Evolutionary conservation across 1,140 invertebrate genomes (phyloP), one percentile per base, ranked within the genome.

Genomic region (Pogonognathellus flavescens): DNA sequence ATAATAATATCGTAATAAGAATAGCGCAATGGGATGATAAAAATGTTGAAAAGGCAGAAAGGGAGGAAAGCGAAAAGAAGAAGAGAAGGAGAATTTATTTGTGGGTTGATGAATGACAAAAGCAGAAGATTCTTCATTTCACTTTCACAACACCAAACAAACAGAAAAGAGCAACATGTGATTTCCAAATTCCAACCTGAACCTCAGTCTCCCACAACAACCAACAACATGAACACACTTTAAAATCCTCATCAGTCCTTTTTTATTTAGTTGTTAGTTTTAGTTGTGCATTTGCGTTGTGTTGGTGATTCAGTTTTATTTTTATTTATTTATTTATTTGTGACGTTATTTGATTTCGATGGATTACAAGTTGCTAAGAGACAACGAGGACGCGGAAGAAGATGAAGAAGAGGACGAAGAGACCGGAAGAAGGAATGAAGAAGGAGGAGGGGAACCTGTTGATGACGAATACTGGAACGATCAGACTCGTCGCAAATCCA

Each of bases 11-110:
- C n/a, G n/a, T n/a, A n/a, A n/a, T n/a, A n/a, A n/a, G n/a, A n/a
- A n/a, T n/a, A n/a, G n/a, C n/a, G n/a, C n/a, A n/a, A n/a, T n/a
- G n/a, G n/a, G n/a, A n/a, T n/a, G n/a, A n/a, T n/a, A n/a, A n/a
- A n/a, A n/a, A n/a, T n/a, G n/a, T n/a, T n/a, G n/a, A n/a, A n/a
- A n/a, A n/a, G n/a, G n/a, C n/a, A n/a, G n/a, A n/a, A n/a, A n/a
- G n/a, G 31, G 14, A 14, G 8, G n/a, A 31, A 31, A 31, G 49
- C 49, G 70, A 76, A 76, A 31, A 76, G 70, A 49, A 49, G 66
- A 72, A 41, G 66, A 72, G 22, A 31, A 16, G 49, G 70, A 76
- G 70, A 31, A 76, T 76, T 76, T 76, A 49, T 14, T 76, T 0
- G 31, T n/a, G 49, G n/a, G 31, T 49, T 76, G 70, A 76, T 16